phyloP scores from a whole-genome alignment of 2,797 vertebrate genomes.

The Orestias chungarensis region DNA sequence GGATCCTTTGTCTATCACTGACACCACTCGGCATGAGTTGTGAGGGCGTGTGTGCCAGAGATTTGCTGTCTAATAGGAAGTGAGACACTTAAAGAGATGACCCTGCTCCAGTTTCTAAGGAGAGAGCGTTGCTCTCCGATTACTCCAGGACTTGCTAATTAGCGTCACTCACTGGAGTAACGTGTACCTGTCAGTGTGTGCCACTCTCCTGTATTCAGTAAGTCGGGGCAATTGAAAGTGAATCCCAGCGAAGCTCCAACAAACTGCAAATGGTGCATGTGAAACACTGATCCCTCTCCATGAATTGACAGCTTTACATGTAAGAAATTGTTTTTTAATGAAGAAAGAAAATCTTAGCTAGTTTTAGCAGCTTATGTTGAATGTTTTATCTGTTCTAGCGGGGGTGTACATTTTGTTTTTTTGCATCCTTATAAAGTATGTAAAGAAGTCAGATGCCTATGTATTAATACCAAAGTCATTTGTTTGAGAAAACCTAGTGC shows the following conservation, averaged over 20 bases:
- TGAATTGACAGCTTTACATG: conserved; percentile 69
- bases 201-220: conserved; percentile 71
- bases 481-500: conserved; percentile 58
- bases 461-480: conserved; percentile 67
- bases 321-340: conserved; percentile 68
- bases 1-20: conserved; percentile 58
- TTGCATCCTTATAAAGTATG: conserved; percentile 54
- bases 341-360: conserved; percentile 44
- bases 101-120: conserved; percentile 62
- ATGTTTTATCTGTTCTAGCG: conserved; percentile 47
- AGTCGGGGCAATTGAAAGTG: conserved; percentile 80
- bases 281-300: conserved; percentile 60
- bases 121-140: conserved; percentile 57
- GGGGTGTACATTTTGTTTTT: conserved; percentile 44
- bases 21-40: conserved; percentile 59
- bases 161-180: conserved; percentile 77
- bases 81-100: conserved; percentile 78
- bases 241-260: conserved; percentile 76
- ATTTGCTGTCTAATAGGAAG: conserved; percentile 75
- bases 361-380: conserved; percentile 33
- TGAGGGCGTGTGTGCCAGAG: conserved; percentile 66
- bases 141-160: conserved; percentile 77
- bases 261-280: conserved; percentile 77
- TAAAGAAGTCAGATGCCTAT: conserved; percentile 52
- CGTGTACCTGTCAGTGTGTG: conserved; percentile 79